Evolutionary conservation across 2,113 vertebrate genomes (phyloP), one percentile per base, ranked within the genome.

Genomic region (Eidolon helvum): DNA sequence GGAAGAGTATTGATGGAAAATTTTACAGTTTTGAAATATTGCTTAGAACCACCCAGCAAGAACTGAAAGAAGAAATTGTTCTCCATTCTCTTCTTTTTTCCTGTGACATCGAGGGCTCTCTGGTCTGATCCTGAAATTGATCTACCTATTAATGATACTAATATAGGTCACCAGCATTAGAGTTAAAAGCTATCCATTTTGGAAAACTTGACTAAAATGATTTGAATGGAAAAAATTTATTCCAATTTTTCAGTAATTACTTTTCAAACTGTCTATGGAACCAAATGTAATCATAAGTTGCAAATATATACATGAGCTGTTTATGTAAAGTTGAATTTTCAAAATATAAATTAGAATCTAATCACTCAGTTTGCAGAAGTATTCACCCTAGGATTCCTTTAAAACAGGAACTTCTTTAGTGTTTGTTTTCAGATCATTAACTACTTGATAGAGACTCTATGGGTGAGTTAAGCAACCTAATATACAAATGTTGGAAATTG

Each of bases 371-470:
- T 65, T 95, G 33, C 33, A 10, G 66, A 96, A 95, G 24, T 43
- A 82, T 80, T 96, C 40, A 91, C 33, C 48, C 6, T 69, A 68
- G 26, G 40, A 95, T 86, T 88, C 28, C 66, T 96, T 96, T 88
- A 94, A 74, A 95, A 53, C 38, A 74, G 68, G 53, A 95, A 84
- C 26, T 93, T 88, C 45, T 90, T 65, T 69, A 78, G 30, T 93
- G 38, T 94, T 96, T 97, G 28, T 92, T 94, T 97, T 69, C 35
- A 78, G 48, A 75, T 12, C 71, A 95, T 95, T 95, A 92, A 90
- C 75, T 95, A 88, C 74, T 78, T 94, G 72, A 88, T 68, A 96
- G 90, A 95, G 28, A 93, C 87, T 63, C 45, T 87, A 75, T 48
- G 78, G 6, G 26, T 91, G 63, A 15, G 26, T 57, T 96, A 95